Evolutionary conservation across 2,113 vertebrate species (phyloP).

Genomic region (Takifugu flavidus): DNA sequence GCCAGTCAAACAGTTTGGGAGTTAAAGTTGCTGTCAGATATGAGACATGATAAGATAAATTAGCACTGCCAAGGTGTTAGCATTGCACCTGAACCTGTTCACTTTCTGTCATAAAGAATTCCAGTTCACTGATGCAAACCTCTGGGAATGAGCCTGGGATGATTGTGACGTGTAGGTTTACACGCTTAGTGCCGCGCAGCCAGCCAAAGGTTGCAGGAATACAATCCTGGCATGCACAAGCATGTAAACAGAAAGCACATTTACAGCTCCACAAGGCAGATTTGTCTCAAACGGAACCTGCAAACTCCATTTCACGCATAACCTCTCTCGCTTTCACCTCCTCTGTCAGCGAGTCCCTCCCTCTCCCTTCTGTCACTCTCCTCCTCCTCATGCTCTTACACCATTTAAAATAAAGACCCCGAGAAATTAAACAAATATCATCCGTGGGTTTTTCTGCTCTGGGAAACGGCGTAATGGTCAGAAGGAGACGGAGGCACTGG

Average conservation of each 20-base stretch:
- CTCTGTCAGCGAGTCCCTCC: conserved; percentile 13
- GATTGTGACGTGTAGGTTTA: too few species aligned
- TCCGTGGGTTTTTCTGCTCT: conserved; percentile 39
- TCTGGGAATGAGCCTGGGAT: too few species aligned
- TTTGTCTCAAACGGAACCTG: conserved; percentile 48
- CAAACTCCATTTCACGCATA: conserved; percentile 60
- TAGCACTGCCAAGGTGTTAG: too few species aligned
- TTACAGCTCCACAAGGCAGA: conserved; percentile 54
- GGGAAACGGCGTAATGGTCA: conserved; percentile 56
- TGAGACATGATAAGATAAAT: too few species aligned
- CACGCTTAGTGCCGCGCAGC: neutral
- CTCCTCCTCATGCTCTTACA: conserved; percentile 23
- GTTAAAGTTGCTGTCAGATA: too few species aligned
- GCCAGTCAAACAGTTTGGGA: too few species aligned
- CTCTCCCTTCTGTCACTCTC: conserved; percentile 1
- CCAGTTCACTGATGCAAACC: too few species aligned
- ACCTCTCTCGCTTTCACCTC: conserved; percentile 40
- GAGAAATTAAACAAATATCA: conserved; percentile 51
- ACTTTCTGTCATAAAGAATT: too few species aligned
- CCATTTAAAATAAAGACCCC: conserved; percentile 38
- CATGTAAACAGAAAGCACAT: conserved; percentile 63
- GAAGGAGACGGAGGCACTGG: conserved; percentile 26
- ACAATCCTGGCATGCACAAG: conserved; percentile 36
- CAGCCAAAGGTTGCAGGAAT: conserved; percentile 19
- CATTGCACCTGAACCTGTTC: too few species aligned